Evolutionary conservation across 2,888 invertebrate genomes (phyloP).

Genomic region (Prenolepis imparis): DNA sequence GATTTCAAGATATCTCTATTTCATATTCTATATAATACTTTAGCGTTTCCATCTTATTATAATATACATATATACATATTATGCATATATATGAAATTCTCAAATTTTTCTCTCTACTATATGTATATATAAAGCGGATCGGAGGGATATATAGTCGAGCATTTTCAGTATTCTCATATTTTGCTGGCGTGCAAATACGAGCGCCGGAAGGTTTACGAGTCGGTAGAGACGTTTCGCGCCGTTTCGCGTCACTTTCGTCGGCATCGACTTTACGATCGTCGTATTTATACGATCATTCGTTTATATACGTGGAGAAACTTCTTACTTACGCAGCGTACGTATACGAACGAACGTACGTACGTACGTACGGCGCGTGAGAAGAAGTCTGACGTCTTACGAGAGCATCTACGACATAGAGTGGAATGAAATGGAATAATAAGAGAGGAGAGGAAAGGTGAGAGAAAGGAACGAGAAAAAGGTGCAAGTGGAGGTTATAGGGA

Average conservation of each 20-base stretch:
- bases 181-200: constrained; percentile 44
- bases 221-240: constrained; percentile 52
- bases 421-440: constrained; percentile 66
- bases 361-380: constrained; percentile 46
- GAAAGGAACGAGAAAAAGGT: constrained; percentile 17
- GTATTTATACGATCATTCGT: constrained; percentile 73
- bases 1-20: background rate
- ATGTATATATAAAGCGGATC: background rate
- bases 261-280: constrained; percentile 70
- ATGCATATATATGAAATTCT: background rate
- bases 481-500: constrained; percentile 17
- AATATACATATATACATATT: constrained; percentile 38
- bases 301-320: constrained; percentile 69
- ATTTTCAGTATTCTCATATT: constrained; percentile 19
- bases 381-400: constrained; percentile 50
- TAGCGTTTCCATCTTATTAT: background rate
- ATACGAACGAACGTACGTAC: constrained; percentile 15
- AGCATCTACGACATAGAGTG: constrained; percentile 47
- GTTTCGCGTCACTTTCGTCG: constrained; percentile 67
- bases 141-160: constrained; percentile 17
- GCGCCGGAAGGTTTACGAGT: constrained; percentile 65
- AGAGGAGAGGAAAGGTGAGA: constrained; percentile 8
- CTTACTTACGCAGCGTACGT: constrained; percentile 64
- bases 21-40: background rate
- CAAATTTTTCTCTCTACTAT: constrained; percentile 34